phyloP scores from a whole-genome alignment of 2,113 vertebrate genomes.

The Donacobius atricapilla region DNA sequence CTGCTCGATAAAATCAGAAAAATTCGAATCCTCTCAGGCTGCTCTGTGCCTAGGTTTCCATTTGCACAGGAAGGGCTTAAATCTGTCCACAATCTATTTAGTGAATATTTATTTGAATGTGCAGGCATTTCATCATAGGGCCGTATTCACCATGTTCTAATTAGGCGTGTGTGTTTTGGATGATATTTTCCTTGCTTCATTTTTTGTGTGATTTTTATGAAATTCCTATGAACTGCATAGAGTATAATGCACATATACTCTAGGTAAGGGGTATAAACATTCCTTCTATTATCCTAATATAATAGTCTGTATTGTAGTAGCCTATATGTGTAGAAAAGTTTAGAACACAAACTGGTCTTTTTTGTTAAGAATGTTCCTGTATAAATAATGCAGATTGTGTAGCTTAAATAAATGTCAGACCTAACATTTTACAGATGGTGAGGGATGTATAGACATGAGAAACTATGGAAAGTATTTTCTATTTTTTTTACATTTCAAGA shows the following conservation, averaged over 20 bases:
- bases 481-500: not conserved
- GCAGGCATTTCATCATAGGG: not conserved
- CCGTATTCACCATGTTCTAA: not conserved
- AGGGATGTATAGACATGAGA: not conserved
- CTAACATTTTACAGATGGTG: not conserved
- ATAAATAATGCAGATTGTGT: not conserved
- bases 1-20: not conserved
- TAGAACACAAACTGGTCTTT: not conserved
- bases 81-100: not conserved
- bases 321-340: not conserved
- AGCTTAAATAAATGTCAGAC: conserved; percentile 12
- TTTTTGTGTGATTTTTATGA: not conserved
- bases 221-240: not conserved
- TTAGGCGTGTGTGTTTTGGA: not conserved
- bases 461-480: conserved; percentile 18
- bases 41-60: not conserved
- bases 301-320: not conserved
- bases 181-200: not conserved
- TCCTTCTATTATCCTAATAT: not conserved
- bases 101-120: not conserved
- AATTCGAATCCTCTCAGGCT: not conserved
- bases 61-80: not conserved
- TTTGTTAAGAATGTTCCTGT: not conserved
- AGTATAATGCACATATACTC: not conserved
- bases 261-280: not conserved